These are phyloP conservation scores for Lytechinus pictus DNA, from an alignment of 35 echinoderm and acorn worm genomes.

Conservation along the genomic window DNA sequence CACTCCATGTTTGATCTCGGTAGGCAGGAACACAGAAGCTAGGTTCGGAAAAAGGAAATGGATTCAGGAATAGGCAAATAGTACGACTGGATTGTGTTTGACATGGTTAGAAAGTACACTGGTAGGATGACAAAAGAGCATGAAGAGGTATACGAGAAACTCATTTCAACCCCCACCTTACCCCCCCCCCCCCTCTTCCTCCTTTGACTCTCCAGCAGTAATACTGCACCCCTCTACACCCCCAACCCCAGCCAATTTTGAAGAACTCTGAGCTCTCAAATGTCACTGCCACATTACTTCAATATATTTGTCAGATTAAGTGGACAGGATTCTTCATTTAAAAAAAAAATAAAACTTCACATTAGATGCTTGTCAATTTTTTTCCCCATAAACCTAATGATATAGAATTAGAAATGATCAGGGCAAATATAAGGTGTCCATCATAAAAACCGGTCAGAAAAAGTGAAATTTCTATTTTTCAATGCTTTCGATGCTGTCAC, in stretches of 20 bases:
- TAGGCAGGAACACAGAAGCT: background rate
- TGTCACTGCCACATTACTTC: background rate
- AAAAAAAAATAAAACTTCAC: too few relatives aligned
- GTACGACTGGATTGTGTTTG: slow-evolving; percentile 10
- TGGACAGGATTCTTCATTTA: too few relatives aligned
- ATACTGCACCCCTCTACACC: too few relatives aligned
- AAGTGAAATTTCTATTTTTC: background rate
- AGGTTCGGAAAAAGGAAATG: slow-evolving; percentile 5
- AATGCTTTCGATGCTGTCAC: background rate
- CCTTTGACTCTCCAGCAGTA: background rate
- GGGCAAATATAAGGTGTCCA: background rate
- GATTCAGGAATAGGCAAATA: background rate
- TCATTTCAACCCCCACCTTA: background rate
- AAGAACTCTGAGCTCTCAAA: background rate
- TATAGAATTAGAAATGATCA: background rate
- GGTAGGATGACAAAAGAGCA: background rate
- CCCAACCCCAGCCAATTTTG: too few relatives aligned
- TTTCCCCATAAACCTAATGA: too few relatives aligned
- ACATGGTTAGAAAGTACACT: background rate
- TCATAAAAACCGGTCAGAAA: background rate
- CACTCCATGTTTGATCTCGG: background rate
- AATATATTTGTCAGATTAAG: too few relatives aligned
- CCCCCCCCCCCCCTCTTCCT: background rate
- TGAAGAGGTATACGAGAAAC: background rate
- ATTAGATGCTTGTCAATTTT: too few relatives aligned